Conservation (phyloP, 2,888 invertebrate species). For the Calephelis perditalis region DNA sequence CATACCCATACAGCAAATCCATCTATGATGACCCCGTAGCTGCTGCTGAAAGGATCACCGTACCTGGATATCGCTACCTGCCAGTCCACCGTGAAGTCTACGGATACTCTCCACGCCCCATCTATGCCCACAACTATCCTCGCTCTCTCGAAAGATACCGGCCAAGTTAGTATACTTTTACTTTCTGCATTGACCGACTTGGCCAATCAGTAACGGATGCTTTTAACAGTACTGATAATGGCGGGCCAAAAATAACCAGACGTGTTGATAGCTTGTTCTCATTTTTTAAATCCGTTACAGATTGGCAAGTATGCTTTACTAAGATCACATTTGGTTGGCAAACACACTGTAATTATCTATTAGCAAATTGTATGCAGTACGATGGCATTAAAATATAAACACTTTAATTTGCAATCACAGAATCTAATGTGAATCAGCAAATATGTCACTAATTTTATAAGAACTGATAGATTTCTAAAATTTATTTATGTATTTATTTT, state of each 20-base stretch:
- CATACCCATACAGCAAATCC: conserved; percentile 89
- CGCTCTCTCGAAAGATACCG: conserved; percentile 85
- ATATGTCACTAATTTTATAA: conserved; percentile 5
- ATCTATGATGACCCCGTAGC: conserved; percentile 91
- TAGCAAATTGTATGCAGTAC: conserved; percentile 16
- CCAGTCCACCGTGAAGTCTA: conserved; percentile 94
- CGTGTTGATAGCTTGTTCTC: conserved; percentile 23
- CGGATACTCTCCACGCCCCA: conserved; percentile 92
- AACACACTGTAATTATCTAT: conserved; percentile 23
- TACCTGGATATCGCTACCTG: conserved; percentile 93
- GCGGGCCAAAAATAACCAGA: conserved; percentile 16
- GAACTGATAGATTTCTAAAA: neutral
- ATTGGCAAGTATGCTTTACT: conserved; percentile 21
- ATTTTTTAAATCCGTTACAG: conserved; percentile 19
- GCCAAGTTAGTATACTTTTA: conserved; percentile 85
- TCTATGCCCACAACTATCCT: conserved; percentile 92
- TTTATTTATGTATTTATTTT: neutral
- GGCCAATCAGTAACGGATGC: conserved; percentile 20
- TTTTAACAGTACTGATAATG: conserved; percentile 12
- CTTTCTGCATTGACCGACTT: conserved; percentile 15
- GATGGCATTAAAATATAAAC: conserved; percentile 3
- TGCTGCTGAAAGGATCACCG: conserved; percentile 90
- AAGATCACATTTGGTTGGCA: conserved; percentile 24
- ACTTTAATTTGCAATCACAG: conserved; percentile 2
- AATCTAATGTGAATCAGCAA: conserved; percentile 6